These are phyloP conservation scores for Clarias gariepinus DNA, from an alignment of 2,113 vertebrate genomes.

Conservation along the genomic window DNA sequence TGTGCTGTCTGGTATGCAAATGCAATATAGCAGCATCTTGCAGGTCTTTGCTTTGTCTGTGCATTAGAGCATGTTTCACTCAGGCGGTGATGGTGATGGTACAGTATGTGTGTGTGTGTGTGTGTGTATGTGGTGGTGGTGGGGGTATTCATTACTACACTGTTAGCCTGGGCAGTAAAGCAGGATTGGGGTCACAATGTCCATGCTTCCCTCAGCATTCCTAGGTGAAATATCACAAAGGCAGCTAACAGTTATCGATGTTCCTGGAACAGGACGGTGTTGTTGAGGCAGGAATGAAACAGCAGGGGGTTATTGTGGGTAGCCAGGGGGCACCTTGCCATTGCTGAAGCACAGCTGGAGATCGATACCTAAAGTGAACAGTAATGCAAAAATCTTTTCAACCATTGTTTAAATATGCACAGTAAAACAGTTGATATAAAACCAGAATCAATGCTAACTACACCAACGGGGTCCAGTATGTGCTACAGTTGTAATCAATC, in stretches of 20 bases:
- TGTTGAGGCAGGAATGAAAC: conserved; percentile 29
- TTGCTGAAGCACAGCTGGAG: conserved; percentile 49
- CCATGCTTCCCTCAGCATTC: conserved; percentile 36
- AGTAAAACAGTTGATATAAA: conserved; percentile 15
- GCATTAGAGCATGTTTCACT: conserved; percentile 3
- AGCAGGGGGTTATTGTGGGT: conserved; percentile 32
- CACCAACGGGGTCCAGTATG: conserved; percentile 32
- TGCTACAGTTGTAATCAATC: conserved; percentile 33
- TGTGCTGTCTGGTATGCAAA: background rate
- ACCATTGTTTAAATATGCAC: conserved; percentile 29
- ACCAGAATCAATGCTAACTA: conserved; percentile 34
- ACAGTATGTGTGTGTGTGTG: background rate
- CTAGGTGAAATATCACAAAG: conserved; percentile 51
- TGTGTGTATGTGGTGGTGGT: background rate
- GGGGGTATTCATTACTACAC: conserved; percentile 41
- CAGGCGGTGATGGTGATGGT: background rate
- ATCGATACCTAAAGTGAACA: conserved; percentile 59
- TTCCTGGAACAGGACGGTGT: conserved; percentile 34
- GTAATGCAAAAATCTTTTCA: conserved; percentile 48
- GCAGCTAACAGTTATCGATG: conserved; percentile 50
- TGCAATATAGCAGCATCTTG: conserved; percentile 4
- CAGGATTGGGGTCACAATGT: conserved; percentile 46
- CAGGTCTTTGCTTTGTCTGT: conserved; percentile 10
- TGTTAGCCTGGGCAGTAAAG: conserved; percentile 49
- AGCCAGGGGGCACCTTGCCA: conserved; percentile 49